Evolutionary conservation across 2,113 vertebrate genomes (phyloP).

Genomic region (Manacus vitellinus): DNA sequence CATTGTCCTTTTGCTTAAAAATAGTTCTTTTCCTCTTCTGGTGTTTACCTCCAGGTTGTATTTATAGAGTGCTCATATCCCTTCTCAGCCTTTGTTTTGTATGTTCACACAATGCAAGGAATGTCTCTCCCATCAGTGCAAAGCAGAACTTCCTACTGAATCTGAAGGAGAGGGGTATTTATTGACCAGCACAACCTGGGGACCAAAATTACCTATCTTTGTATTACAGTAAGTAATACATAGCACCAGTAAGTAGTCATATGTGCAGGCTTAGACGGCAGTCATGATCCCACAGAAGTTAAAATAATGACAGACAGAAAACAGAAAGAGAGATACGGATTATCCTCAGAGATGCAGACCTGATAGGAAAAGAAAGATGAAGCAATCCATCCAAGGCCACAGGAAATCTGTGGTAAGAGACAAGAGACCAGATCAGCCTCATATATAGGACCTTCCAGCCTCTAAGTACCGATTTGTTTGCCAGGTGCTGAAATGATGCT

Average conservation of each 20-base stretch:
- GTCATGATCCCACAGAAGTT: neutral
- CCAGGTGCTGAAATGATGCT: neutral
- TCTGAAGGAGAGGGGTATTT: neutral
- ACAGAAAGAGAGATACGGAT: neutral
- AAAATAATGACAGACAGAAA: neutral
- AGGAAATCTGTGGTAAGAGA: slow-evolving; percentile 1
- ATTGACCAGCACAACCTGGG: neutral
- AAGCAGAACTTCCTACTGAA: slow-evolving; percentile 44
- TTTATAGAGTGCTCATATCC: slow-evolving; percentile 63
- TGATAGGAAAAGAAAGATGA: neutral
- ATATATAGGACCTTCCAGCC: neutral
- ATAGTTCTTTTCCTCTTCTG: slow-evolving; percentile 61
- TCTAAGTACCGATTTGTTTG: neutral
- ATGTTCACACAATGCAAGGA: slow-evolving; percentile 47
- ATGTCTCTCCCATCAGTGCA: slow-evolving; percentile 30
- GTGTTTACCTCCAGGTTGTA: slow-evolving; percentile 56
- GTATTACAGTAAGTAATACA: neutral
- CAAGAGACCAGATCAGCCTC: neutral
- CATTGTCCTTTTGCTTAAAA: slow-evolving; percentile 63
- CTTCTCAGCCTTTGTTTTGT: slow-evolving; percentile 65
- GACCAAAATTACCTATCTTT: neutral
- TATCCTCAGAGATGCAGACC: neutral
- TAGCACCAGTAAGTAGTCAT: neutral
- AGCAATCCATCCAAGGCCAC: neutral
- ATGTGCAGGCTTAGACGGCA: neutral